Base-by-base conservation (phyloP, 1,140 invertebrate species). In the Kradibia gibbosae region DNA sequence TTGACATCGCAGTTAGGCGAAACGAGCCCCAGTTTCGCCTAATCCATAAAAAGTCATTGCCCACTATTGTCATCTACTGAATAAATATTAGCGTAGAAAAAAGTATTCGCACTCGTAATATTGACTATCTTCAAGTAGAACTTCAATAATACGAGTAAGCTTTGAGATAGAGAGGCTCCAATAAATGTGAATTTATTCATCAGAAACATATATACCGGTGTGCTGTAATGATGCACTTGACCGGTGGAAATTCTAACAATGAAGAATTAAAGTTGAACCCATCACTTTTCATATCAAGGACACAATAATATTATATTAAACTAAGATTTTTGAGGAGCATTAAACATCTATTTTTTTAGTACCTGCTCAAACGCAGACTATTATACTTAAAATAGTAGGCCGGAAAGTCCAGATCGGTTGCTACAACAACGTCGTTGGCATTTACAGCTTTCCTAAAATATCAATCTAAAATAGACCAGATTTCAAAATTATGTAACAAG, bases 21-120 rank as follows among this genome's bases (percentile, higher is more conserved):
- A 36, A 28, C 15, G 42, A 20, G 36, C 0, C 36, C 28, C 11
- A 36, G 39, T 70, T 60, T 48, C 39, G n/a, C 31, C 48, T 39
- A 53, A 60, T 53, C 25, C 60, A n/a, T 48, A 42, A 50, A 62
- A 76, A 62, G 57, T 65, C 60, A 15, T 50, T 67, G 75, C 34
- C 62, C 42, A 25, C 42, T 10, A 45, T 20, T 45, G 20, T 17
- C 36, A n/a, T 53, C 50, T 25, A 42, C 15, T 1, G 50, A 0
- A 20, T n/a, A 65, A 31, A 57, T 4, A 1, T 31, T 10, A 36
- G 28, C 55, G 22, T 8, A 48, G 7, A 10, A 25, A 42, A 1
- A 20, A 11, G 4, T 17, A 17, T n/a, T 3, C n/a, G 34, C 4
- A 11, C 28, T 11, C 62, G 20, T 42, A 25, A 39, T 22, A 25